Conservation (phyloP, 2,113 vertebrate species). For the Columba livia region DNA sequence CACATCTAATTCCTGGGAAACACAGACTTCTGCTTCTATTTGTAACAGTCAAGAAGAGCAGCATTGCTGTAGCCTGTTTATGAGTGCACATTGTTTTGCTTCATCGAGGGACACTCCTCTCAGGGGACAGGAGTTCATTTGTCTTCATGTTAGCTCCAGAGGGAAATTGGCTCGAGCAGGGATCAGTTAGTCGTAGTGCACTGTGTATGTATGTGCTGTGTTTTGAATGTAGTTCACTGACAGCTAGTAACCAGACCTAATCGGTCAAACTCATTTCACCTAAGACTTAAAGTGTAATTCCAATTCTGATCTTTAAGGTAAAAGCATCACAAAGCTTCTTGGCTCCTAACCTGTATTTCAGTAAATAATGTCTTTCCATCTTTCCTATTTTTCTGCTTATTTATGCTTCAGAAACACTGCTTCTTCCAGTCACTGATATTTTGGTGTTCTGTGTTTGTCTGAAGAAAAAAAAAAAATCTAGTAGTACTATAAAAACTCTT, state of each 20-base stretch:
- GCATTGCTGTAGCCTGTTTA: not conserved
- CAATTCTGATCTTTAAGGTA: conserved; percentile 56
- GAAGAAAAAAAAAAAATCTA: not conserved
- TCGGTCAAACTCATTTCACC: conserved; percentile 71
- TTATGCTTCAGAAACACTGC: not conserved
- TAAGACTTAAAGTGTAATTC: conserved; percentile 47
- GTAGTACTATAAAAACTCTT: not conserved
- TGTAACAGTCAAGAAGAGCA: conserved; percentile 28
- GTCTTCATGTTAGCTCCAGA: conserved; percentile 67
- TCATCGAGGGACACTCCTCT: conserved; percentile 64
- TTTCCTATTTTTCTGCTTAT: not conserved
- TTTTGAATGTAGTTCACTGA: conserved; percentile 68
- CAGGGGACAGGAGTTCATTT: conserved; percentile 69
- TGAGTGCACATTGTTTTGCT: conserved; percentile 4
- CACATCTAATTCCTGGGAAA: not conserved
- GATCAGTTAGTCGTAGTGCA: conserved; percentile 50
- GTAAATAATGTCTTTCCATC: not conserved
- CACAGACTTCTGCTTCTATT: not conserved
- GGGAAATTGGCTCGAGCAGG: conserved; percentile 61
- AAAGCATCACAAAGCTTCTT: conserved; percentile 25
- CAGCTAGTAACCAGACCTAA: conserved; percentile 65
- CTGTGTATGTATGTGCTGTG: not conserved
- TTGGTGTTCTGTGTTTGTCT: not conserved
- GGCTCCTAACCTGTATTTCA: conserved; percentile 55
- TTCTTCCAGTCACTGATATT: not conserved